Conservation (phyloP, 2,113 vertebrate genomes). For the Sander lucioperca region DNA sequence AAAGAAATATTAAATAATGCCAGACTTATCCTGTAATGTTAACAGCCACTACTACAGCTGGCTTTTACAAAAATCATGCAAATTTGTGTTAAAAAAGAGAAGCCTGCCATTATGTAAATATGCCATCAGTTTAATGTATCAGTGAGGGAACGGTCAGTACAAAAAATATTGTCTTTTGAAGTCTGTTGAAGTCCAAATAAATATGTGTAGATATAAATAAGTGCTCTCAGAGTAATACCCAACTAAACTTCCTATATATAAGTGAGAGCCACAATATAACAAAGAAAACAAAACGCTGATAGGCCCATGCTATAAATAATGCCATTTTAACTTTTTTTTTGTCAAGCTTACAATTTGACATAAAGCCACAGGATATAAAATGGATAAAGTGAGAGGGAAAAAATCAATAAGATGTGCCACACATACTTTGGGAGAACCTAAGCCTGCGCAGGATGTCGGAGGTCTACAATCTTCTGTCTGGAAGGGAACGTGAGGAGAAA, state of each 20-base stretch:
- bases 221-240: conserved; percentile 9
- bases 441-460: conserved; percentile 48
- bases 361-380: conserved; percentile 60
- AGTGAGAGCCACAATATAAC: conserved; percentile 24
- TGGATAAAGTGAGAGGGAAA: conserved; percentile 46
- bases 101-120: conserved; percentile 15
- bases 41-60: conserved; percentile 17
- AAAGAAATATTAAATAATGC: not conserved
- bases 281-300: conserved; percentile 16
- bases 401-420: conserved; percentile 62
- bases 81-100: conserved; percentile 9
- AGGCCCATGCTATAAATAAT: conserved; percentile 51
- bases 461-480: conserved; percentile 51
- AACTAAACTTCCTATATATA: not conserved
- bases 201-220: not conserved
- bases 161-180: conserved; percentile 15
- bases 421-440: conserved; percentile 49
- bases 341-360: conserved; percentile 59
- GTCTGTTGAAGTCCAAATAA: not conserved
- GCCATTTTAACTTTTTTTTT: conserved; percentile 38
- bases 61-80: conserved; percentile 15
- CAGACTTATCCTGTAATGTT: not conserved
- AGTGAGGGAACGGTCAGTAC: not conserved
- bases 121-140: not conserved
- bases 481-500: conserved; percentile 54